Evolutionary conservation across 2,888 invertebrate species (phyloP), one percentile per base, ranked within the genome.

Genomic region (Leucoptera coffeella): DNA sequence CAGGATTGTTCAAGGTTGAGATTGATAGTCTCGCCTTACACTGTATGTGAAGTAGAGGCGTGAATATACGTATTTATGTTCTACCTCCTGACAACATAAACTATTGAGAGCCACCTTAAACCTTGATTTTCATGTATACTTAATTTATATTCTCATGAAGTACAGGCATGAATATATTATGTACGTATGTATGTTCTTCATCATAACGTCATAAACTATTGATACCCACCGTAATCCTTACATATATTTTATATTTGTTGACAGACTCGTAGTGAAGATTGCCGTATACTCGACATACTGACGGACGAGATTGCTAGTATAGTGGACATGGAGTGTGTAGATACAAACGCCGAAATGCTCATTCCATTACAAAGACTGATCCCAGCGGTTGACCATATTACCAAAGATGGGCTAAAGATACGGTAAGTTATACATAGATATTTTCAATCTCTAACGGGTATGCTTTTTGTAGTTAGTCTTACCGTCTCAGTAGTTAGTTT

Each of bases 271-370:
- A n/a, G 60, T 0, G 59, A 61, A 4, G 62, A 67, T n/a, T 34
- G 39, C 25, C 53, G 53, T 6, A 58, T 69, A 13, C 20, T 67
- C 6, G 65, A 65, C 15, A 29, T 56, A 14, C 43, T 69, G 36
- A 50, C 53, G 0, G 61, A 62, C 11, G 62, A 65, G 44, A 57
- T 65, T 11, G 58, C 55, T 32, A 38, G 45, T 2, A 34, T 57
- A 25, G 40, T 61, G 7, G 67, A 65, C 30, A 31, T 28, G 1
- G n/a, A n/a, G n/a, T n/a, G n/a, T n/a, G n/a, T n/a, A n/a, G n/a
- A n/a, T n/a, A n/a, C n/a, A n/a, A 49, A 55, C 12, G 47, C 44
- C 2, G 48, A 47, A 1, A 45, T 50, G 1, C 34, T 34, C 9
- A 59, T 69, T 36, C 62, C 65, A 0, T 23, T 67, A 2, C 34